A percentile compares a stretch with the other conserved stretches of the same genome.
These are phyloP conservation scores for Hylaeus volcanicus DNA, from an alignment of 1,140 invertebrate species.

Conservation along the genomic window DNA sequence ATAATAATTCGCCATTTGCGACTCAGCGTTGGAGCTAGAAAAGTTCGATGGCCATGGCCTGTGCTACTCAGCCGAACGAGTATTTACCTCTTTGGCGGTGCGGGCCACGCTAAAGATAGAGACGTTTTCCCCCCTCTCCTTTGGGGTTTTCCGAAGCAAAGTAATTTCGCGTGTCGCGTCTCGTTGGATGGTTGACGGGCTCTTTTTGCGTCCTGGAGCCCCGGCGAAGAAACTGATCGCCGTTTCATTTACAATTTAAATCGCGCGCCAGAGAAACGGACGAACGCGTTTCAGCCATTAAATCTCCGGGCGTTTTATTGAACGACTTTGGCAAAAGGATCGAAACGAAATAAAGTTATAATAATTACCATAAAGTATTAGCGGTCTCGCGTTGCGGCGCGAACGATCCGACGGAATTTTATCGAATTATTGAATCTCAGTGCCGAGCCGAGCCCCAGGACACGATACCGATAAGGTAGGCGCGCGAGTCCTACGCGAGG, in stretches of 20 bases:
- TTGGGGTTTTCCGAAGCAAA: not conserved
- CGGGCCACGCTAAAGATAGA: constrained; percentile 7
- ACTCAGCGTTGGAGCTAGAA: no score
- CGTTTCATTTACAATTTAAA: constrained; percentile 50
- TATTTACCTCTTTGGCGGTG: no score
- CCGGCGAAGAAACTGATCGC: constrained; percentile 17
- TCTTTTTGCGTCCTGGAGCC: not conserved
- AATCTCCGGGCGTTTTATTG: constrained; percentile 10
- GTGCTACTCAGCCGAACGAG: no score
- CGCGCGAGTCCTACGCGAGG: not conserved
- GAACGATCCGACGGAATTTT: constrained; percentile 38
- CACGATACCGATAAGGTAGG: constrained; percentile 8
- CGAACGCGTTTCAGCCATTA: constrained; percentile 33
- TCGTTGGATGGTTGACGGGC: no score
- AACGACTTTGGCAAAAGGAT: constrained; percentile 25
- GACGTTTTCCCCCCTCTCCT: not conserved
- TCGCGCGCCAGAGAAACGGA: constrained; percentile 21
- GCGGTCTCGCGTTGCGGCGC: not conserved
- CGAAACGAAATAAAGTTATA: constrained; percentile 50
- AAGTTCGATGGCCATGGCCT: no score
- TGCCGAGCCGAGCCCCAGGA: not conserved
- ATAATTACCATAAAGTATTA: constrained; percentile 43
- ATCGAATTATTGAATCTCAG: constrained; percentile 42
- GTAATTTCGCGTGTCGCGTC: constrained; percentile 20
- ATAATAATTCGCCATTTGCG: no score